Evolutionary conservation across 2,888 invertebrate genomes (phyloP), one percentile per base, ranked within the genome.

Genomic region (Cheilosia vernalis): DNA sequence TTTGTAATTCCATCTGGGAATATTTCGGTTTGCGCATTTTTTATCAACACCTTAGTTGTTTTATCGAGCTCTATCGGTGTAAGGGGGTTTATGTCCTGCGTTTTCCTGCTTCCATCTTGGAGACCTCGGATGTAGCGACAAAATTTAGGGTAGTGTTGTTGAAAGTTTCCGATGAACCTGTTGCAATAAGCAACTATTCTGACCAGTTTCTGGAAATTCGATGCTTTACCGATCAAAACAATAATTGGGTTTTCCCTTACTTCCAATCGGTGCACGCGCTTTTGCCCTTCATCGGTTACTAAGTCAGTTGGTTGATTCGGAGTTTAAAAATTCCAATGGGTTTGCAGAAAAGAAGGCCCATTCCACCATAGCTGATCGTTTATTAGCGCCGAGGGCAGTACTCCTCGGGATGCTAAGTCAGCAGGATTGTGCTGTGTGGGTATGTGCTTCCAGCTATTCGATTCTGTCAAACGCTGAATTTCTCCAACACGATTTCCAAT

Each of bases 401-500:
- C 53, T 19, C 82, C 82, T 42, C 85, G 24, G n/a, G 85, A 72
- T 13, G 81, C 63, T 9, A 86, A 56, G 61, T 88, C 86, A 1
- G 87, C 87, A 13, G 85, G 73, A 58, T 88, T 87, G 10, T 72
- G 27, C 7, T 76, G 27, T 3, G 79, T 70, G 2, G 81, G 72
- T 3, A 84, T 76, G 44, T 88, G 74, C 10, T 67, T 66, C 78
- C 86, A 87, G 21, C 24, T 19, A 2, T 19, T 13, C 33, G 55
- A 61, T 13, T 37, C 19, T 7, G 72, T 74, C 5, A 69, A 15
- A 9, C 72, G 47, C 47, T 81, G 78, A 10, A 87, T 70, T 47
- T 80, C 76, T 15, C 77, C 64, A 4, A 85, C 80, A 30, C 87
- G 63, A 64, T 87, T 87, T 21, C 61, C 81, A n/a, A 87, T 85